Evolutionary conservation across 2,888 invertebrate species (phyloP).

Genomic region (Noctua janthe): DNA sequence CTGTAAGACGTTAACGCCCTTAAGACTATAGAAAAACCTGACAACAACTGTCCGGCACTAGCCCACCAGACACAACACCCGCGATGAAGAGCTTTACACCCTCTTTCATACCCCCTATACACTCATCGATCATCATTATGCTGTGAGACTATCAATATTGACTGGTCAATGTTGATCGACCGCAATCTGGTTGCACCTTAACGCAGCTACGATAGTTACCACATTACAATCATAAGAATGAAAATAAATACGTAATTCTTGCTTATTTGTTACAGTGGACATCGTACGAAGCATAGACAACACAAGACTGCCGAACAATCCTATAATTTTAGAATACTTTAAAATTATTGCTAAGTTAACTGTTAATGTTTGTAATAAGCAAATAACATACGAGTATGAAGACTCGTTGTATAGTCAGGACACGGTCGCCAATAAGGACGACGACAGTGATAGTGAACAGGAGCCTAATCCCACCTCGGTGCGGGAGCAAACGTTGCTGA

Average conservation of each 20-base stretch:
- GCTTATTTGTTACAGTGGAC: constrained; percentile 80
- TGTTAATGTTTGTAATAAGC: constrained; percentile 85
- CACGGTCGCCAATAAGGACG: constrained; percentile 88
- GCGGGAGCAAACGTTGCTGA: constrained; percentile 86
- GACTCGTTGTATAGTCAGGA: constrained; percentile 87
- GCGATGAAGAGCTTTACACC: too few species aligned
- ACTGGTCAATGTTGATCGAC: neutral
- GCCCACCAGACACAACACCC: too few species aligned
- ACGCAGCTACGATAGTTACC: neutral
- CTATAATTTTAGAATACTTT: constrained; percentile 83
- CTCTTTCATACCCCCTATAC: too few species aligned
- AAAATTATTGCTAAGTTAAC: constrained; percentile 86
- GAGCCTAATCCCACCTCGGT: constrained; percentile 87
- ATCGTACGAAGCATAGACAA: constrained; percentile 88
- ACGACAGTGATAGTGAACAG: constrained; percentile 90
- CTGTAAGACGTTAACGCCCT: too few species aligned
- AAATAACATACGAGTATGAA: constrained; percentile 84
- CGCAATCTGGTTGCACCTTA: neutral
- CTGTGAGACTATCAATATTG: neutral
- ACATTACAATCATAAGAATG: neutral
- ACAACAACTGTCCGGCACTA: too few species aligned
- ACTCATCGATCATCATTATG: too few species aligned
- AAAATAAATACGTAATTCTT: constrained; percentile 11
- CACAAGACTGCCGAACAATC: constrained; percentile 90
- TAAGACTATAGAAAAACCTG: too few species aligned